Base-by-base conservation (phyloP, 2,888 invertebrate genomes). In the Xestoiulus laeticollis region DNA sequence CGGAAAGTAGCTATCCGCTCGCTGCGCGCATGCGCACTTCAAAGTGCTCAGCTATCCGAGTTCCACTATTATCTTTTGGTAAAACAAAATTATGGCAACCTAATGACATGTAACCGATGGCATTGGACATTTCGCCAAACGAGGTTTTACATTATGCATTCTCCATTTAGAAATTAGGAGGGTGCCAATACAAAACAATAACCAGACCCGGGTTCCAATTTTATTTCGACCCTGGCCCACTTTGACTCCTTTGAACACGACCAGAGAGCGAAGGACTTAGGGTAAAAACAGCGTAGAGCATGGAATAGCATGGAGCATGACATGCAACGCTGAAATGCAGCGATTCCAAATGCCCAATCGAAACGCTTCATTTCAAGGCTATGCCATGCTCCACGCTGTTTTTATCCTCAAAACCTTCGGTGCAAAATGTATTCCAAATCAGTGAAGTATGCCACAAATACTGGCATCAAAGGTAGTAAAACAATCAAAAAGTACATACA, bases 101-200 rank as follows among this genome's bases (percentile, higher is more conserved):
- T n/a, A 5, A 59, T 59, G 59, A 59, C 59, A 59, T n/a, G 59
- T 59, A 59, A 59, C 59, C 59, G 22, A 59, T 59, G 59, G 59
- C n/a, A 59, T 59, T 59, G 59, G 59, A 59, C 59, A 59, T 59
- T 22, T 19, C 19, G n/a, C 59, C 59, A 59, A 59, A 59, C 8
- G n/a, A 59, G 59, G 59, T 59, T n/a, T 19, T 59, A n/a, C 59
- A n/a, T 59, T 59, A 19, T 59, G 59, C n/a, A 59, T 59, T 8
- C 59, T 59, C 59, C n/a, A 59, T n/a, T 59, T 59, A 59, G 59
- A 59, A n/a, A n/a, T 59, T 59, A 59, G 59, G 59, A n/a, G 59
- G 19, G 59, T 59, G 59, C 59, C 59, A 59, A 59, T 59, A 59
- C n/a, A 59, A 59, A 59, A 59, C 59, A 59, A 59, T 59, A 59